These are phyloP conservation scores for Schizaphis graminum DNA, from an alignment of 2,888 invertebrate species.

Conservation along the genomic window DNA sequence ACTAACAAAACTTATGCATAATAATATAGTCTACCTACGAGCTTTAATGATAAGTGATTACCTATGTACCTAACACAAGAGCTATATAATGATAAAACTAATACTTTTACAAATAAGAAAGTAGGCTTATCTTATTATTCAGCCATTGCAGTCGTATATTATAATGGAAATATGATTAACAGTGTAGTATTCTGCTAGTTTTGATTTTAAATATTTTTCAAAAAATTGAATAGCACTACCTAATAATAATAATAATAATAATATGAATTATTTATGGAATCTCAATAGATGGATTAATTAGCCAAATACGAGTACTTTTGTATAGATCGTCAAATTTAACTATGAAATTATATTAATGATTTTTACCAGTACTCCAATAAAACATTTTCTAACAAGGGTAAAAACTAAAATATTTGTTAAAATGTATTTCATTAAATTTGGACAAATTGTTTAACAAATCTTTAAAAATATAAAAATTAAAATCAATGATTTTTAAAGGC, in stretches of 20 bases:
- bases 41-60: background rate
- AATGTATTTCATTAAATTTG: background rate
- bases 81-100: no score
- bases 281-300: background rate
- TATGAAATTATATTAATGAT: background rate
- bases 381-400: background rate
- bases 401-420: background rate
- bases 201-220: background rate
- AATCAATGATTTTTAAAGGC: background rate
- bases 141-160: background rate
- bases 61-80: background rate
- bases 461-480: background rate
- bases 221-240: background rate
- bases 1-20: background rate
- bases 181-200: background rate
- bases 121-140: background rate
- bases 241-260: background rate
- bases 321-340: background rate
- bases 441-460: background rate
- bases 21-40: background rate
- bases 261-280: background rate
- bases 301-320: background rate
- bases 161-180: background rate
- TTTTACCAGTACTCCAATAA: background rate
- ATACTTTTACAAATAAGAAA: background rate